These are phyloP conservation scores for Naso thynnoides DNA, from an alignment of 2,797 vertebrate species.

Conservation along the genomic window DNA sequence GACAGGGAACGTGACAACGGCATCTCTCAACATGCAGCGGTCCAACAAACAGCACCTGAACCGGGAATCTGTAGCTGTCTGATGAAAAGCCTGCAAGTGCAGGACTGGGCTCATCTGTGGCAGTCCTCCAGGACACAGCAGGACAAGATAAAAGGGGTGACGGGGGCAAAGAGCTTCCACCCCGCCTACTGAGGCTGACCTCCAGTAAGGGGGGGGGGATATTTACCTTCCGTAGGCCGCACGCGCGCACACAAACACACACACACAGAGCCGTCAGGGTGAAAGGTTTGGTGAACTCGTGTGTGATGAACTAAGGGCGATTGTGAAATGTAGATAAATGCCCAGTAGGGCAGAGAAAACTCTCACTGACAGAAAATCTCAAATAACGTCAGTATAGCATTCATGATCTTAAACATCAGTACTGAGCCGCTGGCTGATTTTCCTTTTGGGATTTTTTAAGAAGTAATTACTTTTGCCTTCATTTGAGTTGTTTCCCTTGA, in stretches of 20 bases:
- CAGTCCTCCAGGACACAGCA: conserved; percentile 6
- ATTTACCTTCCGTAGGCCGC: conserved; percentile 11
- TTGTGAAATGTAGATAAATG: conserved; percentile 29
- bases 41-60: background rate
- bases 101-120: conserved; percentile 24
- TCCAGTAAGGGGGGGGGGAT: conserved; percentile 24
- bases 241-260: conserved; percentile 1
- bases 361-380: background rate
- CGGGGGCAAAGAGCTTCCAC: conserved; percentile 22
- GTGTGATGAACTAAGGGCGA: conserved; percentile 12
- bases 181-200: conserved; percentile 45
- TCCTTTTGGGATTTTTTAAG: no score
- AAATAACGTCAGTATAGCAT: no score
- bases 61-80: background rate
- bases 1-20: conserved; percentile 91
- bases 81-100: conserved; percentile 12
- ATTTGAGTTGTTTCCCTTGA: no score
- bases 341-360: background rate
- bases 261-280: conserved; percentile 2
- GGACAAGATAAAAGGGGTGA: conserved; percentile 29
- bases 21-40: conserved; percentile 77
- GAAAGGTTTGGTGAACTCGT: conserved; percentile 26
- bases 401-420: no score
- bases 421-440: no score
- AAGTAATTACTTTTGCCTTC: no score